Conservation (phyloP, 2,888 invertebrate species). For the Linnaemya tessellans region DNA sequence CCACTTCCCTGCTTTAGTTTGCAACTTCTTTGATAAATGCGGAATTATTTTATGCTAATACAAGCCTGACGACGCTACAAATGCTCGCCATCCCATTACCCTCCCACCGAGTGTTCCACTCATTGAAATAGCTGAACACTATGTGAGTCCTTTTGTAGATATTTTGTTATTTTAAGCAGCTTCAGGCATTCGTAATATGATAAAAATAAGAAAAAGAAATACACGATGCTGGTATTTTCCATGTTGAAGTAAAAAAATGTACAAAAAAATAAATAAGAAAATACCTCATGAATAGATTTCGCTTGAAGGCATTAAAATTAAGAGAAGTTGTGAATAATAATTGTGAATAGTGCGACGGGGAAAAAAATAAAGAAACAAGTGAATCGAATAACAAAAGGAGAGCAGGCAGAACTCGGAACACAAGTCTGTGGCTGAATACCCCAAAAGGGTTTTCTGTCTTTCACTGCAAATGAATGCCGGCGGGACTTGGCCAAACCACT, state of each 20-base stretch:
- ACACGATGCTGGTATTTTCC: neutral
- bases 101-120: neutral
- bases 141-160: neutral
- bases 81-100: neutral
- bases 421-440: neutral
- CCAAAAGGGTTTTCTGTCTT: neutral
- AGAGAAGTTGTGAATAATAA: conserved; percentile 34
- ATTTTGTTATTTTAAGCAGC: conserved; percentile 27
- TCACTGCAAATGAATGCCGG: neutral
- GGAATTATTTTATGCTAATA: conserved; percentile 50
- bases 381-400: neutral
- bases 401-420: neutral
- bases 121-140: neutral
- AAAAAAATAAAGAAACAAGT: neutral
- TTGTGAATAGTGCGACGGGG: neutral
- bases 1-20: neutral
- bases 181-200: conserved; percentile 11
- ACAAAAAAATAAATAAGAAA: neutral
- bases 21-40: conserved; percentile 9
- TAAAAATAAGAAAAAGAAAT: neutral
- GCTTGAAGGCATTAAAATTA: conserved; percentile 18
- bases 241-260: neutral
- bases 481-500: neutral
- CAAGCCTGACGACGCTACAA: conserved; percentile 44
- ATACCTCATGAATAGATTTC: conserved; percentile 27